These are phyloP conservation scores for Achroia grisella DNA, from an alignment of 1,140 invertebrate genomes.

Conservation along the genomic window DNA sequence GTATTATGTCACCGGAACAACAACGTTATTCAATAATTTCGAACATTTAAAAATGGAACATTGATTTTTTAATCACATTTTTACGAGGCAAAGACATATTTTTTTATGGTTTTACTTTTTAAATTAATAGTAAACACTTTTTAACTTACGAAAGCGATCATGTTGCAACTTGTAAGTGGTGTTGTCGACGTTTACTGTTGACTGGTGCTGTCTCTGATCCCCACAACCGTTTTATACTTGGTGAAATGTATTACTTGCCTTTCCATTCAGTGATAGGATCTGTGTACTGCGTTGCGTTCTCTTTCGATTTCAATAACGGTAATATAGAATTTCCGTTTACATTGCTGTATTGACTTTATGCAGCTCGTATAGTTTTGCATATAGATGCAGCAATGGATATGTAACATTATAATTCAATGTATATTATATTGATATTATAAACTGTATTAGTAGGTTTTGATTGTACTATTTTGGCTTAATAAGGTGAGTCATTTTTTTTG, in stretches of 20 bases:
- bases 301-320: not conserved
- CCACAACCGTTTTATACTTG: conserved; percentile 61
- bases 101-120: too few species aligned
- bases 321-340: conserved; percentile 5
- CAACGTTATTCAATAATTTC: too few species aligned
- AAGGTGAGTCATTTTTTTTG: conserved; percentile 18
- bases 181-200: conserved; percentile 46
- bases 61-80: not conserved
- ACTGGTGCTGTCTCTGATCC: conserved; percentile 51
- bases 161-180: conserved; percentile 53
- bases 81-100: too few species aligned
- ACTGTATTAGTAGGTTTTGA: conserved; percentile 10
- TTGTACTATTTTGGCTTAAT: conserved; percentile 21
- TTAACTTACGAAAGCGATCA: conserved; percentile 67
- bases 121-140: too few species aligned
- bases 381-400: conserved; percentile 13
- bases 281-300: conserved; percentile 17
- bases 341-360: conserved; percentile 17
- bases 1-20: too few species aligned
- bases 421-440: conserved; percentile 7
- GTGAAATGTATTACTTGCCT: conserved; percentile 59
- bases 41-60: too few species aligned
- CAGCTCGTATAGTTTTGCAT: not conserved
- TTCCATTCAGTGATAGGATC: conserved; percentile 63
- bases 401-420: not conserved